phyloP scores from a whole-genome alignment of 2,113 vertebrate genomes.

The Channa maculata region DNA sequence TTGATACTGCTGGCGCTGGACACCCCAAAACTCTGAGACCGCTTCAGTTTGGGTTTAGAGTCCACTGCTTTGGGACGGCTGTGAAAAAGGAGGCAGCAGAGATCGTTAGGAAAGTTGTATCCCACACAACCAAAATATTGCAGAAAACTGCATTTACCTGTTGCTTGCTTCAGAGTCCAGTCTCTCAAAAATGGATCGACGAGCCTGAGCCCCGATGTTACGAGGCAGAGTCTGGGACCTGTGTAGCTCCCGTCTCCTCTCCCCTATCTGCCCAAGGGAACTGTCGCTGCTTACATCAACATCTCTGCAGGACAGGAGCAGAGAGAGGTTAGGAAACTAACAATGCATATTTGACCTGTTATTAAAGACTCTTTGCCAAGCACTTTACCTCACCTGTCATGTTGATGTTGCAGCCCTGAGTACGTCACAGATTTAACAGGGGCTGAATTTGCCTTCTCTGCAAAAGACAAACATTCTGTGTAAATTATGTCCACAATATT shows the following conservation, averaged over 20 bases:
- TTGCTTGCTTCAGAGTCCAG: conserved; percentile 84
- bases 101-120: neutral
- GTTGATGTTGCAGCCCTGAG: conserved; percentile 64
- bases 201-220: conserved; percentile 86
- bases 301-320: conserved; percentile 64
- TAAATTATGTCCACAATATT: neutral
- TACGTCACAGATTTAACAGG: conserved; percentile 80
- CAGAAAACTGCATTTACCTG: conserved; percentile 77
- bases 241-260: conserved; percentile 90
- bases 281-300: conserved; percentile 64
- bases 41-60: conserved; percentile 91
- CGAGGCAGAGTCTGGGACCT: conserved; percentile 95
- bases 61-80: conserved; percentile 86
- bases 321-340: conserved; percentile 16
- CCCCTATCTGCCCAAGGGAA: conserved; percentile 75
- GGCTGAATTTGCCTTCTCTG: conserved; percentile 85
- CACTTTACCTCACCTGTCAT: conserved; percentile 75
- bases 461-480: conserved; percentile 8
- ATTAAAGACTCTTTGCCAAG: neutral
- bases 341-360: neutral
- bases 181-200: conserved; percentile 90
- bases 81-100: neutral
- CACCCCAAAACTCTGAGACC: conserved; percentile 96
- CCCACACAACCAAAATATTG: neutral
- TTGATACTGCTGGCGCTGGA: conserved; percentile 98